Conservation (phyloP, 2,888 invertebrate genomes). For the Acanthopleura granulata region DNA sequence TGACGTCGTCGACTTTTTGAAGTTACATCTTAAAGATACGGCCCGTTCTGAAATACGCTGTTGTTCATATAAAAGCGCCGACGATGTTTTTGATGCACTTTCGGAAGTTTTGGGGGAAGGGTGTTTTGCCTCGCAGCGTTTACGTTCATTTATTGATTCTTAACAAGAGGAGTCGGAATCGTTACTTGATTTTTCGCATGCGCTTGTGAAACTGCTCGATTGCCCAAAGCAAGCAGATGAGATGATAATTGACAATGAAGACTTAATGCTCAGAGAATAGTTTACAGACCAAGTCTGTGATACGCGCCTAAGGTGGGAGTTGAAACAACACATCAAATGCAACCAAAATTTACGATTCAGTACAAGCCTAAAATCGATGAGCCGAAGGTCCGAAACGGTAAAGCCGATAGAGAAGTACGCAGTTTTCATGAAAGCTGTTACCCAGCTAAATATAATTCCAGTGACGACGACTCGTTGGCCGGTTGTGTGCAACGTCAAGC, state of each 20-base stretch:
- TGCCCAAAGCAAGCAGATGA: not conserved
- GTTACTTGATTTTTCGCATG: not conserved
- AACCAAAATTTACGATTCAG: not conserved
- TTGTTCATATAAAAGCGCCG: not conserved
- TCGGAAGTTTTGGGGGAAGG: not conserved
- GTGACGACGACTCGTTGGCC: too few species aligned
- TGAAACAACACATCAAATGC: not conserved
- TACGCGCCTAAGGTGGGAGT: not conserved
- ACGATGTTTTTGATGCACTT: not conserved
- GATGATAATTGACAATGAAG: not conserved
- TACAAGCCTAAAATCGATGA: not conserved
- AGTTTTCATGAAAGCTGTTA: not conserved
- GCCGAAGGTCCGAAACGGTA: not conserved
- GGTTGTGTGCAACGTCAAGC: too few species aligned
- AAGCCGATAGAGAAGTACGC: not conserved
- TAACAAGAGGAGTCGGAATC: not conserved
- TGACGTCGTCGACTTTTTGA: constrained; percentile 11
- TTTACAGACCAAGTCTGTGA: not conserved
- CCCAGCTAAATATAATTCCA: not conserved
- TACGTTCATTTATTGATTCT: not conserved
- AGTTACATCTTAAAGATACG: not conserved
- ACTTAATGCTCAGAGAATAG: constrained; percentile 9
- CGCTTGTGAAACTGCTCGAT: not conserved
- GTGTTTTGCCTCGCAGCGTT: not conserved
- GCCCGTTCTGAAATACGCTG: not conserved